Base-by-base conservation (phyloP, 53 echinoderm and acorn worm species). In the Stichopus horrens region DNA sequence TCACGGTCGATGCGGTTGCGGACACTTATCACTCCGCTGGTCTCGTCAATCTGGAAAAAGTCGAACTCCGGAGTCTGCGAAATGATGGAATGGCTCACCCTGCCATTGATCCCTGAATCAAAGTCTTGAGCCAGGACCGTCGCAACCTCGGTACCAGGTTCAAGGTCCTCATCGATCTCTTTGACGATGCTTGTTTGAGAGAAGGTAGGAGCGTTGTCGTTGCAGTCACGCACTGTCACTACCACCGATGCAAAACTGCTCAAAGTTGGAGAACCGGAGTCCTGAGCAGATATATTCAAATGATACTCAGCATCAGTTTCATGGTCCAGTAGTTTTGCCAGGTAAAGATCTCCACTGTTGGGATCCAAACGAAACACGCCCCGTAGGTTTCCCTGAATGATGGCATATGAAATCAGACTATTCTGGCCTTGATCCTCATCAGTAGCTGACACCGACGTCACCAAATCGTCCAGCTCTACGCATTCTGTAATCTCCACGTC, bases 41-140 rank as follows among this genome's bases (percentile, higher is more conserved):
- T 83, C 10, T 90, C 51, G 73, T 95, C 77, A 23, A 97, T 97
- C 11, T 90, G 83, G 75, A 97, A 97, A 68, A 92, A 90, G 54
- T 94, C 84, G 8, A 95, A 91, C 23, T 89, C 76, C 86, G 97
- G 97, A 71, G 71, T 91, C 74, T 97, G 97, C 5, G 68, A 80
- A 19, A 90, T 14, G 37, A 97, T 95, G 13, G 95, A 95, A 76
- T 95, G 93, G 18, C 68, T 71, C 8, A 97, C 74, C 58, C 93
- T 76, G 77, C 97, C 97, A 55, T 97, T 97, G 13, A 97, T 92
- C 21, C 94, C 97, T 53, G 97, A 97, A 57, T 97, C 97, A 51
- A 95, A 93, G 89, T 97, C 97, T 23, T 92, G 90, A 53, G 95
- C 97, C 58, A 91, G 71, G 37, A 97, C 89, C 52, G 88, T 91